Evolutionary conservation across 2,113 vertebrate species (phyloP).

Genomic region (Azemiops feae): DNA sequence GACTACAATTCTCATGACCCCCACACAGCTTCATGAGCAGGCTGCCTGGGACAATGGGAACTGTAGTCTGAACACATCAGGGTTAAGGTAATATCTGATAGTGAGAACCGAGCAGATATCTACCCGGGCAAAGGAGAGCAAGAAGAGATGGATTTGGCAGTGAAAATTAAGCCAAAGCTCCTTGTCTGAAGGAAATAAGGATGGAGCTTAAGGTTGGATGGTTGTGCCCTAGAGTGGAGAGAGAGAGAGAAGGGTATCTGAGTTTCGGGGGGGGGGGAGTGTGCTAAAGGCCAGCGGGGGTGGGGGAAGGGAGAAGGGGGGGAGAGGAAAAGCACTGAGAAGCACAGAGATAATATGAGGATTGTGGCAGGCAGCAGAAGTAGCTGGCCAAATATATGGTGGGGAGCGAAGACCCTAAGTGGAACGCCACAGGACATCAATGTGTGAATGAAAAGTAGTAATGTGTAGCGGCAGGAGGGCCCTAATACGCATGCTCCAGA

Average conservation of each 20-base stretch:
- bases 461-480: slow-evolving; percentile 3
- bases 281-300: neutral
- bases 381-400: too few species aligned
- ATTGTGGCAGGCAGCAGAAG: neutral
- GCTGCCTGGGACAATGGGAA: neutral
- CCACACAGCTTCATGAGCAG: neutral
- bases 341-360: slow-evolving; percentile 11
- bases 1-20: neutral
- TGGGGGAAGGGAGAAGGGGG: neutral
- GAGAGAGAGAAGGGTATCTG: neutral
- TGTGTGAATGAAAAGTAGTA: neutral
- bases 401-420: neutral
- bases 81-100: slow-evolving; percentile 17
- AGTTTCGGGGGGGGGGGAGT: neutral
- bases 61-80: neutral
- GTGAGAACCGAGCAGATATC: neutral
- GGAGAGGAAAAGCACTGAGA: neutral
- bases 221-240: neutral
- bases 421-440: neutral
- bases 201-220: neutral
- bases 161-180: neutral
- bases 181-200: neutral
- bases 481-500: neutral
- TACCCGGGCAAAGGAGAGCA: rapidly evolving
- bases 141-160: slow-evolving; percentile 40